Base-by-base conservation (phyloP, 2,888 invertebrate species). In the Mythimna albipuncta region DNA sequence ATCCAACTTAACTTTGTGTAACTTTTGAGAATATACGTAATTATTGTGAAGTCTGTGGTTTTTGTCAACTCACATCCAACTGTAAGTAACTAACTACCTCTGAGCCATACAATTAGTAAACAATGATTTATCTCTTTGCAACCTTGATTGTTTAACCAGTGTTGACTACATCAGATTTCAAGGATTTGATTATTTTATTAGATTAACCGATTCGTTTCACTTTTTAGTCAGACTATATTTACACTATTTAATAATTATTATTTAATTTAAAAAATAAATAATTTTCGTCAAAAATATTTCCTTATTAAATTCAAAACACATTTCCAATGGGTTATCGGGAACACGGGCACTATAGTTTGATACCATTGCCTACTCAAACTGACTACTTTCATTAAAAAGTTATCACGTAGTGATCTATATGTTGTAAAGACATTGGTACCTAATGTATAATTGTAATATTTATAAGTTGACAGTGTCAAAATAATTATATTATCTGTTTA, bases 401-500 rank as follows among this genome's bases (percentile, higher is more conserved):
- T 87, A 85, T 89, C 88, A 91, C 87, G 72, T 89, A 89, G 85
- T 89, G 85, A 88, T 87, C 57, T 85, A 87, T 82, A 85, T 90
- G 88, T 90, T 91, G 81, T 86, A 87, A 89, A 89, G 85, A 91
- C 83, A 86, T 93, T 91, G 91, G 91, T 94, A 94, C 89, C 87
- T 89, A 88, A 84, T 85, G 88, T 89, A 70, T 85, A 85, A 79
- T 89, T 89, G 85, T 89, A 88, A 85, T 90, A 90, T 89, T 89
- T 93, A 91, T 93, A 94, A 94, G 91, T 95, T 95, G 95, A 95
- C 95, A 87, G 93, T 95, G 95, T 96, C 95, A 94, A 95, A 93
- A 92, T 94, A 93, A 94, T 92, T 93, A 94, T 94, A 95, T 92
- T 81, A 93, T 93, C 94, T 93, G 94, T 95, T 95, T 94, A 91